Evolutionary conservation across 2,113 vertebrate species (phyloP), one percentile per base, ranked within the genome.

Genomic region (Tamias sibiricus): DNA sequence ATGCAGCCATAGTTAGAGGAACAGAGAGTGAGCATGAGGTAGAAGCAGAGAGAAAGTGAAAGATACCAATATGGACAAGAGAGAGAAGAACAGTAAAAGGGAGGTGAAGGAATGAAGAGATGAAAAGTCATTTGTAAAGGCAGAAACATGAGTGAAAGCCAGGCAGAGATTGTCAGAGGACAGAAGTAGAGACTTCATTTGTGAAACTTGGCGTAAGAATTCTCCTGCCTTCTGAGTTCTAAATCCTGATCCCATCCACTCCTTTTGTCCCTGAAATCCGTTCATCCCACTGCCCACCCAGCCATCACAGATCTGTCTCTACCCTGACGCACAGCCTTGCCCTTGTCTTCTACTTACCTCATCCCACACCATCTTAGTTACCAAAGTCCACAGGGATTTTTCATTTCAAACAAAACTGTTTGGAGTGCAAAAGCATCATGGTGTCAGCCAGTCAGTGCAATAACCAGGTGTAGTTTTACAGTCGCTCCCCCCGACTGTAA

Each of bases 401-500:
- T 96, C 90, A 92, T 96, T 91, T 92, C 85, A 92, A 81, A 76
- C 90, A 86, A 88, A 98, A 97, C 94, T 80, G 86, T 97, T 92
- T 62, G 89, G 68, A 95, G 95, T 89, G 71, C 95, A 94, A 77
- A 87, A 93, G 94, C 97, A 84, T 87, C 89, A 16, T 64, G 90
- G 91, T 96, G 95, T 97, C 95, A 95, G 97, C 86, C 95, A 96
- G 97, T 92, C 93, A 84, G 83, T 47, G 95, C 93, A 97, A 95
- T 97, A 97, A 97, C 97, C 95, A 97, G 97, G 98, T 98, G 87
- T 95, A 91, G 95, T 98, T 97, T 98, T 96, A 98, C 96, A 96
- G 94, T 92, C 71, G 1, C 86, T 83, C 90, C 91, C 94, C 86
- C 74, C 1, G 4, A 97, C 95, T 92, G 96, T 97, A 97, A 96